These are phyloP conservation scores for Caenorhabditis japonica DNA, from an alignment of 2,888 invertebrate genomes.

Conservation along the genomic window DNA sequence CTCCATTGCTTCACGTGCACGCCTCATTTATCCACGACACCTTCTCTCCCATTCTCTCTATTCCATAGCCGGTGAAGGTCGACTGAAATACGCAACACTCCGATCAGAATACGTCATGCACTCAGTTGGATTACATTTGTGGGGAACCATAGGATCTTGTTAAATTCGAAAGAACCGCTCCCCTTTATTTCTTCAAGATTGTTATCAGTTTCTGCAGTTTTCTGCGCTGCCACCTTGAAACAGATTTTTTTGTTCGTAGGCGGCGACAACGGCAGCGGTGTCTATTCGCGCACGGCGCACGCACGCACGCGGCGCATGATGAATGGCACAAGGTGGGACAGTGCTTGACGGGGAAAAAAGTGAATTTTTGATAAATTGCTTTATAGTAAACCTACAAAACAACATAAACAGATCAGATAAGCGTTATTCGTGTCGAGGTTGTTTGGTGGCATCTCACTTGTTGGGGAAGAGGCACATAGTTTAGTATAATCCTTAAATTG, in stretches of 20 bases:
- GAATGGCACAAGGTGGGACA: conserved; percentile 23
- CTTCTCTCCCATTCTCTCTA: no score
- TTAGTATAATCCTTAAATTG: conserved; percentile 56
- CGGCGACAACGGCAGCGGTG: no score
- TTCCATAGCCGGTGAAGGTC: conserved; percentile 48
- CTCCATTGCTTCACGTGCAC: conserved; percentile 6
- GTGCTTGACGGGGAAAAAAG: conserved; percentile 35
- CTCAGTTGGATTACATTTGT: conserved; percentile 27
- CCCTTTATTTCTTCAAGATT: conserved; percentile 19
- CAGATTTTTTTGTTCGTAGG: conserved; percentile 34
- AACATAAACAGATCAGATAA: conserved; percentile 25
- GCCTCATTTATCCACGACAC: conserved; percentile 40
- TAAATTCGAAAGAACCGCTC: conserved; percentile 13
- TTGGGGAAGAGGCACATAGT: conserved; percentile 12
- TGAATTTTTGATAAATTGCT: conserved; percentile 42
- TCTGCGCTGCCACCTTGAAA: conserved; percentile 26
- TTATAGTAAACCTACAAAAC: conserved; percentile 1
- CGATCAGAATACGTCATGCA: background rate
- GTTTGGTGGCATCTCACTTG: no score
- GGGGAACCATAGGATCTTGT: conserved; percentile 5
- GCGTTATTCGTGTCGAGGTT: conserved; percentile 43
- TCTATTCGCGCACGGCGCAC: conserved; percentile 7
- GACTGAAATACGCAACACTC: conserved; percentile 29
- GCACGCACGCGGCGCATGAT: conserved; percentile 15
- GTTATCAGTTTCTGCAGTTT: conserved; percentile 17